Evolutionary conservation across 2,888 invertebrate genomes (phyloP).

Genomic region (Bimastos eiseni): DNA sequence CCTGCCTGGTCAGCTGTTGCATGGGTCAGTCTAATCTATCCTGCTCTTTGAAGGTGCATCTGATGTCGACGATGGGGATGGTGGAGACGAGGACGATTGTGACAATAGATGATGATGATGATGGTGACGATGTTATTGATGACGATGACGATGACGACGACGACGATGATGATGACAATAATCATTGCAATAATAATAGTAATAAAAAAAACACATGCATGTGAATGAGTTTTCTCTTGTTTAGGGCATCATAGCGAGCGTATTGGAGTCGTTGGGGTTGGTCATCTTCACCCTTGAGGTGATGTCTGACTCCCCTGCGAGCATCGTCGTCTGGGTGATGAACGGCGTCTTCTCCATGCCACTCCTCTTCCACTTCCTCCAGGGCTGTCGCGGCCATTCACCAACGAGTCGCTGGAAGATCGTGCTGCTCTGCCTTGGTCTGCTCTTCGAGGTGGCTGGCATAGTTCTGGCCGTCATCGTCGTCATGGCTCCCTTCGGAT

Average conservation of each 20-base stretch:
- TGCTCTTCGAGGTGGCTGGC: constrained; percentile 41
- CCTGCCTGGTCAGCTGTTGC: not conserved
- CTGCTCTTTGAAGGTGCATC: not conserved
- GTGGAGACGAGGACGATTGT: not conserved
- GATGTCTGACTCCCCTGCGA: constrained; percentile 39
- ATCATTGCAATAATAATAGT: constrained; percentile 1
- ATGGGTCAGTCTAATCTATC: not conserved
- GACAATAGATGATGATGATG: not conserved
- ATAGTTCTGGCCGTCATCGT: constrained; percentile 35
- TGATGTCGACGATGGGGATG: not conserved
- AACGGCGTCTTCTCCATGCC: constrained; percentile 43
- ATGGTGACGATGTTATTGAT: not conserved
- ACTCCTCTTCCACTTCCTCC: constrained; percentile 15
- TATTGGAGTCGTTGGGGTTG: constrained; percentile 49
- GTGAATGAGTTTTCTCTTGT: constrained; percentile 33
- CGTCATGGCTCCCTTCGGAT: not conserved
- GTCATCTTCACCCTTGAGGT: constrained; percentile 49
- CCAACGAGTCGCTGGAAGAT: constrained; percentile 7
- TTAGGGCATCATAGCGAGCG: constrained; percentile 47
- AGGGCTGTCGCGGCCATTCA: not conserved
- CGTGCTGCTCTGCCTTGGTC: constrained; percentile 37
- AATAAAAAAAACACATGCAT: not conserved
- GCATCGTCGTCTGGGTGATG: constrained; percentile 45
- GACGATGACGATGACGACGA: constrained; percentile 13
- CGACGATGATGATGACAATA: constrained; percentile 19